Evolutionary conservation across 2,113 vertebrate species (phyloP).

Genomic region (Probosciger aterrimus): DNA sequence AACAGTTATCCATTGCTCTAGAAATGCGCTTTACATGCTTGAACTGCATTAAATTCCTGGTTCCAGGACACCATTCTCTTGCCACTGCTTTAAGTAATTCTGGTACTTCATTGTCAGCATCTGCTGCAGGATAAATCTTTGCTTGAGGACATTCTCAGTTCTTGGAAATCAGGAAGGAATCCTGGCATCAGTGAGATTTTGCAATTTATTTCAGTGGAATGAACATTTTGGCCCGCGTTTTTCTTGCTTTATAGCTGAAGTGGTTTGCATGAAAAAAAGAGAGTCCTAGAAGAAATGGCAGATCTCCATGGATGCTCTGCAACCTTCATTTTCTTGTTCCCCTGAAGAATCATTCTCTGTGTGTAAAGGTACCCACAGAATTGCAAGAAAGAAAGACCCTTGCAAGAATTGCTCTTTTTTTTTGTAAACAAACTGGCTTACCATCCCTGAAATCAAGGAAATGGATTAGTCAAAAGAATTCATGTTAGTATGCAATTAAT

Average conservation of each 20-base stretch:
- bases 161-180: not conserved
- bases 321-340: not conserved
- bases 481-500: not conserved
- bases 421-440: not conserved
- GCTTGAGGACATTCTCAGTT: not conserved
- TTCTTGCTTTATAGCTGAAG: not conserved
- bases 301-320: not conserved
- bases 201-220: not conserved
- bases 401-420: not conserved
- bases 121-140: not conserved
- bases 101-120: not conserved
- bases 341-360: not conserved
- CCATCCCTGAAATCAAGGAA: not conserved
- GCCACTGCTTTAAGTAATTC: not conserved
- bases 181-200: not conserved
- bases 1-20: not conserved
- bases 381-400: not conserved
- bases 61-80: not conserved
- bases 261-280: not conserved
- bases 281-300: not conserved
- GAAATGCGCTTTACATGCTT: not conserved
- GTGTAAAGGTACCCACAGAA: not conserved
- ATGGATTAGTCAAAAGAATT: not conserved
- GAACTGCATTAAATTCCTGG: not conserved
- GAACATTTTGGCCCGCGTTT: not conserved